Evolutionary conservation across 37 sponge, comb jelly and placozoan species (phyloP), one percentile per base, ranked within the genome.

Genomic region (Mnemiopsis leidyi): DNA sequence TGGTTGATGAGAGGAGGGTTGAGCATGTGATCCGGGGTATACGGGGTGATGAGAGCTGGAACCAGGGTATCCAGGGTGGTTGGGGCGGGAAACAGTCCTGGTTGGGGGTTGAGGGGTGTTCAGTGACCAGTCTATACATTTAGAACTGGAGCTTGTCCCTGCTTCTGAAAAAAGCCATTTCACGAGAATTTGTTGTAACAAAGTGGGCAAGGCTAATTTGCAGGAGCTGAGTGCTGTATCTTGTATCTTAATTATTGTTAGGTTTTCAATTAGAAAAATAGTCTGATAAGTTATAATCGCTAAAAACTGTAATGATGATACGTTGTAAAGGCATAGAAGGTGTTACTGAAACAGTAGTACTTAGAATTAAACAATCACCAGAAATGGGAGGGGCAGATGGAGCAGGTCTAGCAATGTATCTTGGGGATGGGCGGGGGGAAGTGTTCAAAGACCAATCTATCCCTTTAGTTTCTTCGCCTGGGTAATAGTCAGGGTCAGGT

Each of bases 81-180:
- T 9, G 32, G 90, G 25, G 24, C 38, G 61, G 36, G 26, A 21
- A 23, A 3, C n/a, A 34, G 79, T 13, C 13, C 61, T 5, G 9
- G 61, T 13, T 48, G 61, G 61, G 61, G 61, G 61, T 48, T 48
- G 9, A 20, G 79, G 79, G 20, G 36, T 33, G 79, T 77, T 77
- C 79, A 77, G 20, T 34, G 79, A 77, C 79, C 79, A 77, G 79
- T 77, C 79, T 13, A 77, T 77, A 1, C 79, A 33, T 32, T 77
- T 77, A 32, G 79, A 31, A 36, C 32, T 77, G 32, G 35, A 20
- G 26, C 36, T 36, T 28, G 79, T 34, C 18, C 32, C 79, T 33
- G 36, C 61, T 48, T 48, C 61, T 48, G 61, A 18, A 48, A 48
- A 5, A 48, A n/a, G n/a, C n/a, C n/a, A n/a, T n/a, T n/a, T n/a